Percentiles rank a stretch among this genome's conserved stretches.
Conservation (phyloP, 2,797 vertebrate species). For the Carduelis carduelis region DNA sequence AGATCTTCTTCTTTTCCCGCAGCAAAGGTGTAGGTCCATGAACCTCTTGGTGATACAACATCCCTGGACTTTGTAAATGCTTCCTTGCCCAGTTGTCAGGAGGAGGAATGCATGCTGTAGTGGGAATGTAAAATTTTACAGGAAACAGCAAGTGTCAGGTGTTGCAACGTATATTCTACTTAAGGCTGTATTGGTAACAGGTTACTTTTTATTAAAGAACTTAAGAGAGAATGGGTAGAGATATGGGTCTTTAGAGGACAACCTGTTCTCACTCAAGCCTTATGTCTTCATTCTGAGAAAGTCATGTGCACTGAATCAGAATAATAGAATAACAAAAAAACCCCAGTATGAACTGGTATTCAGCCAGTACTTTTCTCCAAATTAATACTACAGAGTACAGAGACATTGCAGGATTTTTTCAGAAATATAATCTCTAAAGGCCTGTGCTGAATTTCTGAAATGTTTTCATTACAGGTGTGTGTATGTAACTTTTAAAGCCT, state of each 20-base stretch:
- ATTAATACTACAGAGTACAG: neutral
- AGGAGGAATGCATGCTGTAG: neutral
- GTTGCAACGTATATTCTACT: neutral
- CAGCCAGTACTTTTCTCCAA: neutral
- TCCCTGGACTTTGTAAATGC: neutral
- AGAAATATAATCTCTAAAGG: neutral
- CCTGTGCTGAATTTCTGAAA: neutral
- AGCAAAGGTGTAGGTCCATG: accelerated
- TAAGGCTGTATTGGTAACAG: neutral
- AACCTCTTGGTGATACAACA: neutral
- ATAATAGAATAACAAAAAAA: neutral
- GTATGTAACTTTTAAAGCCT: neutral
- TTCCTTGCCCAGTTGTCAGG: neutral
- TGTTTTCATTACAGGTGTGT: accelerated
- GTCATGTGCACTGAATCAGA: neutral
- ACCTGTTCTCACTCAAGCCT: neutral
- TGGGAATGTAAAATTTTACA: neutral
- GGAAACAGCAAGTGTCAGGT: neutral
- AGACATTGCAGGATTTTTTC: neutral
- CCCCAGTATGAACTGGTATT: neutral
- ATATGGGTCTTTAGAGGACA: neutral
- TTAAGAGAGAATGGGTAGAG: neutral
- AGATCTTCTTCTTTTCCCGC: neutral
- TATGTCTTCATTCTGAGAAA: neutral
- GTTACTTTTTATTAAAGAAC: neutral